Evolutionary conservation across 2,113 vertebrate species (phyloP).

Genomic region (Arvicanthis niloticus): DNA sequence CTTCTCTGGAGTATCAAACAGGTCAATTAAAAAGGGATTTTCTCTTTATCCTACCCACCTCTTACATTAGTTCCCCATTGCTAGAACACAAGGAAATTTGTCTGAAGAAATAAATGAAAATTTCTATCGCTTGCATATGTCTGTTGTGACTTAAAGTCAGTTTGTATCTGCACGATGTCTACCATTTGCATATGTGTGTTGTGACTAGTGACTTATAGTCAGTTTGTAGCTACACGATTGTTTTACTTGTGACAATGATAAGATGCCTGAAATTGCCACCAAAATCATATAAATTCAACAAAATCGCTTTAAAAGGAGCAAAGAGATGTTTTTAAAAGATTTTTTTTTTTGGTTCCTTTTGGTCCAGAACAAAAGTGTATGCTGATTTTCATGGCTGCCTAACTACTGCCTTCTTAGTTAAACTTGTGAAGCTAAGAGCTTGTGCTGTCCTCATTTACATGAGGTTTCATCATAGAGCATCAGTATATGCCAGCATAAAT

Average conservation of each 20-base stretch:
- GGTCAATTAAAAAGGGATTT: not conserved
- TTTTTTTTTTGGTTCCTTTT: slow-evolving; percentile 33
- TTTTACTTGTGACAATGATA: slow-evolving; percentile 23
- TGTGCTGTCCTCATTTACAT: slow-evolving; percentile 18
- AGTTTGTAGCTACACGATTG: not conserved
- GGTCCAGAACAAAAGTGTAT: slow-evolving; percentile 28
- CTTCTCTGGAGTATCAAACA: not conserved
- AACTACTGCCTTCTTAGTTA: slow-evolving; percentile 41
- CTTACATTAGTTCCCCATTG: not conserved
- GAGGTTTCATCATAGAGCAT: slow-evolving; percentile 39
- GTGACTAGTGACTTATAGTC: not conserved
- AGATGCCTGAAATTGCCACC: slow-evolving; percentile 41
- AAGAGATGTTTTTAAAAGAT: not conserved
- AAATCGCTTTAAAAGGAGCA: slow-evolving; percentile 41
- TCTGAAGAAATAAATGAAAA: slow-evolving; percentile 61
- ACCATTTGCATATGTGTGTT: not conserved
- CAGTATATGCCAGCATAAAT: slow-evolving; percentile 27
- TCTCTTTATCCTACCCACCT: not conserved
- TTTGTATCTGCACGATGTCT: slow-evolving; percentile 27
- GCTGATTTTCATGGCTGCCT: slow-evolving; percentile 47
- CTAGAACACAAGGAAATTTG: slow-evolving; percentile 53
- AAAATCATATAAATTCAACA: slow-evolving; percentile 46
- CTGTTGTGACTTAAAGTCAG: not conserved
- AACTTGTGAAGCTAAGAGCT: slow-evolving; percentile 43
- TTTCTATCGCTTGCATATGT: not conserved